phyloP scores from a whole-genome alignment of 2,888 invertebrate genomes.

The Oxystoma pomonae region DNA sequence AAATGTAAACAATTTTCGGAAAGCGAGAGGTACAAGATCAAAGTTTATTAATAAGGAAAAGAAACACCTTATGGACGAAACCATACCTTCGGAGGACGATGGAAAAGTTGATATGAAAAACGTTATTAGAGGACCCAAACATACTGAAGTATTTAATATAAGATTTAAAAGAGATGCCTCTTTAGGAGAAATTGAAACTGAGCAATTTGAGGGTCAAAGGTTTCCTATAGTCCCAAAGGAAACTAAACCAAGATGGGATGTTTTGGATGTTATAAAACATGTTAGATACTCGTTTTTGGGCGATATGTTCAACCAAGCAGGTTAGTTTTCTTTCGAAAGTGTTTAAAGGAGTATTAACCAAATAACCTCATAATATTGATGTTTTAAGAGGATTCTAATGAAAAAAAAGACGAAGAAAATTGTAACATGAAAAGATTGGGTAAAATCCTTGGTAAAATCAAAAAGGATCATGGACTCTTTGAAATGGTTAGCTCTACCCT shows the following conservation, averaged over 20 bases:
- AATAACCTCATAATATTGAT: too few relatives aligned
- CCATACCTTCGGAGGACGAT: not conserved
- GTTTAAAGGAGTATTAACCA: too few relatives aligned
- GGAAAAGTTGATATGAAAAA: constrained; percentile 10
- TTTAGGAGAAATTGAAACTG: not conserved
- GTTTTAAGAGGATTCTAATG: too few relatives aligned
- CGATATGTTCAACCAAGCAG: constrained; percentile 30
- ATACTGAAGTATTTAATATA: constrained; percentile 37
- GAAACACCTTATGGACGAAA: not conserved
- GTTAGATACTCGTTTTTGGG: constrained; percentile 36
- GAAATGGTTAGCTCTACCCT: constrained; percentile 34
- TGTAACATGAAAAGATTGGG: constrained; percentile 15
- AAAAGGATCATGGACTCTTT: constrained; percentile 31
- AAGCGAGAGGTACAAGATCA: not conserved
- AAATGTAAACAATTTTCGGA: not conserved
- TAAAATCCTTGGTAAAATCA: constrained; percentile 14
- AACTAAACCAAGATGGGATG: constrained; percentile 27
- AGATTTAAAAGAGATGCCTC: constrained; percentile 28
- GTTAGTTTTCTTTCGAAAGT: constrained; percentile 19
- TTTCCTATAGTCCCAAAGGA: not conserved
- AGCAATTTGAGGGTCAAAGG: not conserved
- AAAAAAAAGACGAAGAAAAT: constrained; percentile 16
- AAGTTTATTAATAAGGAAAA: not conserved
- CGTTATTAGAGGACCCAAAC: constrained; percentile 31
- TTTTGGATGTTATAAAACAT: constrained; percentile 32